These are phyloP conservation scores for Cynocephalus volans DNA, from an alignment of 2,113 vertebrate genomes.

Conservation along the genomic window DNA sequence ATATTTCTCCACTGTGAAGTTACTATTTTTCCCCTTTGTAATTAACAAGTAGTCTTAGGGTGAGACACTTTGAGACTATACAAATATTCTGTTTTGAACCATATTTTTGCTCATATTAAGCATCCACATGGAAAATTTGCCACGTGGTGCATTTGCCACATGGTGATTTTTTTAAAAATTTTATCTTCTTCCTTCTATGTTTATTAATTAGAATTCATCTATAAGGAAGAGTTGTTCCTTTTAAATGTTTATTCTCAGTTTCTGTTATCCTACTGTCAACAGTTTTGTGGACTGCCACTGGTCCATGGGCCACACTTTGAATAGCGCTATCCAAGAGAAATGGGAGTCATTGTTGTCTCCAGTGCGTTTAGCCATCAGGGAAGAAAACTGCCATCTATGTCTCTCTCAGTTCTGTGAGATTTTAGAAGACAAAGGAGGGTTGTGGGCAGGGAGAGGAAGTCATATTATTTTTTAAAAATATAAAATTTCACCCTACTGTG, in stretches of 20 bases:
- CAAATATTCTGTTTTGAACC: neutral
- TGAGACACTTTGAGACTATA: neutral
- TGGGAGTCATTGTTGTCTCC: neutral
- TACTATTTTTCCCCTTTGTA: neutral
- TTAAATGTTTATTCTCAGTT: slow-evolving; percentile 21
- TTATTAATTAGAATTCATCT: neutral
- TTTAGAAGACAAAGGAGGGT: neutral
- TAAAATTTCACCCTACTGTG: neutral
- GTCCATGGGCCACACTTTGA: neutral
- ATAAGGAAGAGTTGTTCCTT: neutral
- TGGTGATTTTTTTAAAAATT: neutral
- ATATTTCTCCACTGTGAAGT: slow-evolving; percentile 5
- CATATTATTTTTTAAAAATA: neutral
- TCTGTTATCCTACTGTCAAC: neutral
- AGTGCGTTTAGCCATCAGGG: neutral
- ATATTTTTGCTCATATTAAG: slow-evolving; percentile 27
- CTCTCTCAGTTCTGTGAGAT: neutral
- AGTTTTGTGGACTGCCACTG: neutral
- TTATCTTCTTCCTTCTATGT: neutral
- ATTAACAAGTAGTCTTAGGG: neutral
- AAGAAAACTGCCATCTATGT: neutral
- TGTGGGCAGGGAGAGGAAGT: neutral
- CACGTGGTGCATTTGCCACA: no score
- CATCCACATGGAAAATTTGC: neutral
- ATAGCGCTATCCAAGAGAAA: neutral